phyloP scores from a whole-genome alignment of 2,797 vertebrate genomes.

The Orientallactaga sibirica region DNA sequence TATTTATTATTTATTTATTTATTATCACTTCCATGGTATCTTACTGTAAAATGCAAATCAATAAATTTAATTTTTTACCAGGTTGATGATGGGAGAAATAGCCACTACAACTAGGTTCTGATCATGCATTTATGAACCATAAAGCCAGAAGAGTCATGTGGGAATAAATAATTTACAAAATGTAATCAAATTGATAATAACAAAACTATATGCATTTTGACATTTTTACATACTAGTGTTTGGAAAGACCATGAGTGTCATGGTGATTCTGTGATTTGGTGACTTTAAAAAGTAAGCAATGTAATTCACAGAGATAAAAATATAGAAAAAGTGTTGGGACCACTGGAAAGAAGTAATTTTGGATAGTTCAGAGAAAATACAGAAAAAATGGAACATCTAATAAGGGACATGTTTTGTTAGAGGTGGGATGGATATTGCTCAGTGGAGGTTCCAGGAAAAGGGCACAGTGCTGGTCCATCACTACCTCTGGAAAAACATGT shows the following conservation, averaged over 20 bases:
- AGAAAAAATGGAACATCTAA: background rate
- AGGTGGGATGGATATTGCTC: fast-evolving
- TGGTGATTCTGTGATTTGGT: background rate
- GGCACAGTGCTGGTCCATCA: background rate
- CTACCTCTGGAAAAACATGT: background rate
- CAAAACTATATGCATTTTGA: background rate
- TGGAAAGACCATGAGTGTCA: background rate
- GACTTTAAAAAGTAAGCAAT: background rate
- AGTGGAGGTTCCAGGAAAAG: background rate
- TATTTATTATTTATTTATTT: no score
- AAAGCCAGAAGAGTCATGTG: background rate
- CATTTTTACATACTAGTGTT: background rate
- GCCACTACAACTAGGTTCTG: background rate
- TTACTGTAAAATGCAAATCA: constrained; percentile 30
- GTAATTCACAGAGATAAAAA: background rate
- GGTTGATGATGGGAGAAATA: background rate
- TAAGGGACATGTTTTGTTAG: background rate
- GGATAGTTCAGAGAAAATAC: background rate
- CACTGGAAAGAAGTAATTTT: background rate
- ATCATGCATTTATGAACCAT: background rate
- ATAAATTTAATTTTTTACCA: background rate
- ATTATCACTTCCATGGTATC: background rate
- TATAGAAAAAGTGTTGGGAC: background rate
- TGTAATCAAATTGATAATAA: background rate
- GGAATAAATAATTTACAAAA: constrained; percentile 1